Base-by-base conservation (phyloP, 2,113 vertebrate genomes). In the Hylia prasina region DNA sequence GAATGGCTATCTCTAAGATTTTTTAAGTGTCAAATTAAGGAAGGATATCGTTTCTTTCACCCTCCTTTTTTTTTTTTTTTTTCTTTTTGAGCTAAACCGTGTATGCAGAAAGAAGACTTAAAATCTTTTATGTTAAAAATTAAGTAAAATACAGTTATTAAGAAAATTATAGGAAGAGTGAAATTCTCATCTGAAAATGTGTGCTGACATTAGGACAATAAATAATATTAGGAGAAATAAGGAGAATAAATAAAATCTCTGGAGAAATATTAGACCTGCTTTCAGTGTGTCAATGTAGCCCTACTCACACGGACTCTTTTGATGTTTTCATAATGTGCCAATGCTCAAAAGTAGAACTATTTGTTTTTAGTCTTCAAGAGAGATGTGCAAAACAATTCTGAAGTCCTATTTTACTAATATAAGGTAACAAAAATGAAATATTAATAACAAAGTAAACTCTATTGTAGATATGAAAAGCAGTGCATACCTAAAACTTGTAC, bases 361-460 rank as follows among this genome's bases (percentile, higher is more conserved):
- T 97, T 97, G 89, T 94, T 97, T 97, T 25, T 24, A 31, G 61
- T 94, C 92, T 90, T 96, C 73, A 93, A 97, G 71, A 87, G 63
- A 96, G 70, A 96, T 22, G 92, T n/a, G 60, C 22, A 97, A 97
- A 96, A 95, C 63, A 93, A 84, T 81, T 96, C 70, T 84, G 87
- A 97, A 96, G 35, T 91, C 81, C 39, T 79, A 53, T 95, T 93
- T 97, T 95, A 94, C 53, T 95, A 95, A 94, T 94, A 96, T 33
- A 96, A 87, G 65, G 19, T 87, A 97, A 95, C 82, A 37, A 91
- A 97, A 96, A 90, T 82, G 22, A 97, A 97, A 92, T 95, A 95
- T 82, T 96, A 94, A 95, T 95, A 93, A 96, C 30, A 61, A 68
- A 96, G 56, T 86, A 82, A 94, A 92, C 48, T 57, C 47, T 89